Conservation (phyloP, 1,140 invertebrate genomes). For the Megalonaias nervosa region DNA sequence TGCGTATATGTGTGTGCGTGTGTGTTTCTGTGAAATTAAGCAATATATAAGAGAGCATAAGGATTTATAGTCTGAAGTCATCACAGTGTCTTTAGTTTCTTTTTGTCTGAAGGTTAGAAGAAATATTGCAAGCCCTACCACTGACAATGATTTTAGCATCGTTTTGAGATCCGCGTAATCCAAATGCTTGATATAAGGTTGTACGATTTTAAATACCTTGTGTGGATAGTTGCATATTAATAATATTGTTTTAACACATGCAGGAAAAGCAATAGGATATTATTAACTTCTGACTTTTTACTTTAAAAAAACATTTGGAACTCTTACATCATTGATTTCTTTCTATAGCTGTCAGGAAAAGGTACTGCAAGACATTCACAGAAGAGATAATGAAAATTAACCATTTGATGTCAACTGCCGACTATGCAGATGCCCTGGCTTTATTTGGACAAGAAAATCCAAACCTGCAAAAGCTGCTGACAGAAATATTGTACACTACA, state of each 20-base stretch:
- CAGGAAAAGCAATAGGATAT: background rate
- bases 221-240: background rate
- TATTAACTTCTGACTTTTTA: background rate
- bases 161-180: no score
- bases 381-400: slow-evolving; percentile 20
- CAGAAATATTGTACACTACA: slow-evolving; percentile 16
- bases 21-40: no score
- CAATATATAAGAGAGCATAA: no score
- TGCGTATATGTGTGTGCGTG: no score
- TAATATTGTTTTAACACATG: background rate
- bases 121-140: no score
- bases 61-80: no score
- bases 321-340: no score
- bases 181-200: no score
- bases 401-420: background rate
- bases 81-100: no score
- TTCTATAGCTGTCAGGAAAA: slow-evolving; percentile 16
- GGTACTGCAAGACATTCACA: slow-evolving; percentile 24
- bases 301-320: no score
- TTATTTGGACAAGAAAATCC: slow-evolving; percentile 25
- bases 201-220: background rate
- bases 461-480: slow-evolving; percentile 35
- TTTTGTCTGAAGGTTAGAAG: no score
- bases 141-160: no score
- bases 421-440: slow-evolving; percentile 26